Conservation (phyloP, 2,888 invertebrate species). For the Ctena decussata region DNA sequence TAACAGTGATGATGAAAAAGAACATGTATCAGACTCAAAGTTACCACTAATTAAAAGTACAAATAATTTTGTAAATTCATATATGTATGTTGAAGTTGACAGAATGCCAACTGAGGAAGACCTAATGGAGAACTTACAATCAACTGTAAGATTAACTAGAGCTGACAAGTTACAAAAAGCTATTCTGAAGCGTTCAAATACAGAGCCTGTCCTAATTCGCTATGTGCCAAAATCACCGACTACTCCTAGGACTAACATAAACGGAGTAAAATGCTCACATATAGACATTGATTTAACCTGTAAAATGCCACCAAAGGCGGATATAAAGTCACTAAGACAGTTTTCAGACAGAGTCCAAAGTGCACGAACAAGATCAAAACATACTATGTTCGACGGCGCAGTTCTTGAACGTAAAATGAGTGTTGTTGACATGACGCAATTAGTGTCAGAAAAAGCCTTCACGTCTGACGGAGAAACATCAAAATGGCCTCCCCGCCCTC, state of each 20-base stretch:
- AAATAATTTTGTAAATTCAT: constrained; percentile 50
- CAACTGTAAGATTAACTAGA: constrained; percentile 30
- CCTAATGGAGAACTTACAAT: not conserved
- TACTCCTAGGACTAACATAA: constrained; percentile 44
- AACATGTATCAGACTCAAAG: not conserved
- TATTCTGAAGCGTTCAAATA: constrained; percentile 42
- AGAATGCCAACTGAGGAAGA: not conserved
- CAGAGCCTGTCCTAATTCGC: constrained; percentile 28
- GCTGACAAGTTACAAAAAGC: constrained; percentile 48
- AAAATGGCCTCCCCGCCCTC: constrained; percentile 45
- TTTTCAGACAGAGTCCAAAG: constrained; percentile 40
- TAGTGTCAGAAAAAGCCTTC: not conserved
- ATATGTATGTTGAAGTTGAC: constrained; percentile 51
- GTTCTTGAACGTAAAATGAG: constrained; percentile 11
- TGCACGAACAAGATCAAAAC: constrained; percentile 17
- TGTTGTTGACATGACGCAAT: constrained; percentile 41
- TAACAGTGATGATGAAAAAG: constrained; percentile 9
- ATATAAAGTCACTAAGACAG: constrained; percentile 46
- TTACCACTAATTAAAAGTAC: not conserved
- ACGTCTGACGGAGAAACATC: not conserved
- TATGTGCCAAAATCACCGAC: constrained; percentile 34
- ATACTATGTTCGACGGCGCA: not conserved
- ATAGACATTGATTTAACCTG: constrained; percentile 65
- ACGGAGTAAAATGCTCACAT: constrained; percentile 66
- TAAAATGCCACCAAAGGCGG: constrained; percentile 53